Percentiles rank a stretch among this genome's conserved stretches.
phyloP scores from a whole-genome alignment of 2,888 invertebrate species.

The Hirtodrosophila duncani region DNA sequence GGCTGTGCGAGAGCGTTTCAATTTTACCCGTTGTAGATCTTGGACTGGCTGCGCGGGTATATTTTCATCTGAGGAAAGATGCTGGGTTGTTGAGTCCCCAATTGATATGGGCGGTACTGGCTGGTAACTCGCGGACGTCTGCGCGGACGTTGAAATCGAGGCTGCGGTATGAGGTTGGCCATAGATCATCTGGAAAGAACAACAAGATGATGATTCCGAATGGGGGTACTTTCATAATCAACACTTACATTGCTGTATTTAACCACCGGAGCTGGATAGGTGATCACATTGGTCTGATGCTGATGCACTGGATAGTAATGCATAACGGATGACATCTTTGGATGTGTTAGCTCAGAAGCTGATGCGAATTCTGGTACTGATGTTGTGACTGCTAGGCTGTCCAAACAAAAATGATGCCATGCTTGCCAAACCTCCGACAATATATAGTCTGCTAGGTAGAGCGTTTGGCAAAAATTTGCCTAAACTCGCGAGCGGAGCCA shows the following conservation, averaged over 20 bases:
- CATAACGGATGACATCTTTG: slow-evolving; percentile 61
- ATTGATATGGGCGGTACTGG: slow-evolving; percentile 1
- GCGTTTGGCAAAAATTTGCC: slow-evolving; percentile 53
- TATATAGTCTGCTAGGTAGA: slow-evolving; percentile 51
- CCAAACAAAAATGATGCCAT: slow-evolving; percentile 41
- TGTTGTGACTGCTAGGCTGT: slow-evolving; percentile 32
- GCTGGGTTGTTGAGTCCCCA: slow-evolving; percentile 26
- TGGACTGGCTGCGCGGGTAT: slow-evolving; percentile 39
- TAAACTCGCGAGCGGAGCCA: slow-evolving; percentile 53
- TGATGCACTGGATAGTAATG: slow-evolving; percentile 65
- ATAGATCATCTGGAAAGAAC: slow-evolving; percentile 18
- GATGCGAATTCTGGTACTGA: slow-evolving; percentile 1
- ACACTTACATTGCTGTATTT: slow-evolving; percentile 55
- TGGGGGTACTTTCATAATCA: no score
- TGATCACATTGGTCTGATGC: slow-evolving; percentile 51
- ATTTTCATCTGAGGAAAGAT: slow-evolving; percentile 56
- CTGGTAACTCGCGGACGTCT: no score
- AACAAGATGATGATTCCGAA: fast-evolving
- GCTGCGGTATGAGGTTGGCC: slow-evolving; percentile 24
- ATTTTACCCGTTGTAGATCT: slow-evolving; percentile 48
- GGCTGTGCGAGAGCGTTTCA: slow-evolving; percentile 86
- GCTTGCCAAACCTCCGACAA: slow-evolving; percentile 16
- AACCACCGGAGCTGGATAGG: slow-evolving; percentile 39
- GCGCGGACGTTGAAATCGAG: slow-evolving; percentile 25
- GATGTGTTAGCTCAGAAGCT: no score